Evolutionary conservation across 2,888 invertebrate species (phyloP).

Genomic region (Mylabris sibirica): DNA sequence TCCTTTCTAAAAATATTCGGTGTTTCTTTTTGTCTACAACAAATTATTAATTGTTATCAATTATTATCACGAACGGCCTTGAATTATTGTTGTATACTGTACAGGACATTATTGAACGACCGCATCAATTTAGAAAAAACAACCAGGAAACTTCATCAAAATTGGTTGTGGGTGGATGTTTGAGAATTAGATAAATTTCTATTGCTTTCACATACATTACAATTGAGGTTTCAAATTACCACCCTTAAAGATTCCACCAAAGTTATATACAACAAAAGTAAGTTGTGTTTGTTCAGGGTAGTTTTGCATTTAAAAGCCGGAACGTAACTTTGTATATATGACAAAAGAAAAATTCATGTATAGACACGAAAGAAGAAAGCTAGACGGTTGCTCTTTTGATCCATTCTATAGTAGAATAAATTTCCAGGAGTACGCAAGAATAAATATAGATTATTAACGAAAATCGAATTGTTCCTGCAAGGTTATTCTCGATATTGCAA

Average conservation of each 20-base stretch:
- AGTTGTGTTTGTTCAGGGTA: neutral
- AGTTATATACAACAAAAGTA: neutral
- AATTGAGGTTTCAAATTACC: neutral
- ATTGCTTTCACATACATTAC: neutral
- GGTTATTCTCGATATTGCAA: too few relatives aligned
- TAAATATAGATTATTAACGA: too few relatives aligned
- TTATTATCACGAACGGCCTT: neutral
- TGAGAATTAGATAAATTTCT: neutral
- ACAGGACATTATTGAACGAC: neutral
- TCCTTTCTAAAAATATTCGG: slow-evolving; percentile 6
- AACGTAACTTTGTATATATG: neutral
- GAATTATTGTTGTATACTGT: neutral
- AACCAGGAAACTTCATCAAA: neutral
- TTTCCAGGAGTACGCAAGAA: too few relatives aligned
- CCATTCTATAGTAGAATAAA: neutral
- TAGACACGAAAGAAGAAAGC: neutral
- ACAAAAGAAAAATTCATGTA: neutral
- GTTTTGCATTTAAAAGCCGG: neutral
- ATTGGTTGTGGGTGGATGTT: neutral
- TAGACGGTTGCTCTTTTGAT: too few relatives aligned
- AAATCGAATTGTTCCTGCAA: too few relatives aligned
- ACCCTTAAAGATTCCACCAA: neutral
- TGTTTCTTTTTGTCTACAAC: neutral
- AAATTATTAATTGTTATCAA: slow-evolving; percentile 5
- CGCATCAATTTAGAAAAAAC: neutral